phyloP scores from a whole-genome alignment of 2,113 vertebrate species.

The Theristicus caerulescens region DNA sequence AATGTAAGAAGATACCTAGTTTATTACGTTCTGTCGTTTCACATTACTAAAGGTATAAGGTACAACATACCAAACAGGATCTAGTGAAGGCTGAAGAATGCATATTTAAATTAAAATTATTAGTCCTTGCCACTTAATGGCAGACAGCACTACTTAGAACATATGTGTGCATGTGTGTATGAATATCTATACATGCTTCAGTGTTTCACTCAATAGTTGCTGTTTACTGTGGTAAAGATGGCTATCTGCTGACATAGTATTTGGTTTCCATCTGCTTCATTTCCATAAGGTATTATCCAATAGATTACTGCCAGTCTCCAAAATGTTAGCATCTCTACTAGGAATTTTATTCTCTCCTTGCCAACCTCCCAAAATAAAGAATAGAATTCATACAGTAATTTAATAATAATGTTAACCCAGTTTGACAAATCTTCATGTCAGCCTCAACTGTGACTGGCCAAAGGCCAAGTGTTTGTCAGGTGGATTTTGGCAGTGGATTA shows the following conservation, averaged over 20 bases:
- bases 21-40: neutral
- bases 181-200: neutral
- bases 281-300: neutral
- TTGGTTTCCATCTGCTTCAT: neutral
- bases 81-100: neutral
- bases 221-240: neutral
- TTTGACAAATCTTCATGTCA: slow-evolving; percentile 26
- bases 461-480: slow-evolving; percentile 41
- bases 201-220: neutral
- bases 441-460: slow-evolving; percentile 13
- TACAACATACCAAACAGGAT: neutral
- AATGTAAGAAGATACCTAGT: neutral
- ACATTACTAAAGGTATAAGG: neutral
- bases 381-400: neutral
- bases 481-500: slow-evolving; percentile 37
- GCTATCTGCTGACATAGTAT: neutral
- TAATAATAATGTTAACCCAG: slow-evolving; percentile 1
- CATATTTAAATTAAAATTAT: neutral
- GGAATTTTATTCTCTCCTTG: neutral
- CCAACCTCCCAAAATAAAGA: slow-evolving; percentile 3
- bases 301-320: neutral
- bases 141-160: neutral
- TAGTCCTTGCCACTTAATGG: neutral
- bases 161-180: accelerated
- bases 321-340: neutral